Conservation (phyloP, 1,140 invertebrate genomes). For the Brachionus rubens region DNA sequence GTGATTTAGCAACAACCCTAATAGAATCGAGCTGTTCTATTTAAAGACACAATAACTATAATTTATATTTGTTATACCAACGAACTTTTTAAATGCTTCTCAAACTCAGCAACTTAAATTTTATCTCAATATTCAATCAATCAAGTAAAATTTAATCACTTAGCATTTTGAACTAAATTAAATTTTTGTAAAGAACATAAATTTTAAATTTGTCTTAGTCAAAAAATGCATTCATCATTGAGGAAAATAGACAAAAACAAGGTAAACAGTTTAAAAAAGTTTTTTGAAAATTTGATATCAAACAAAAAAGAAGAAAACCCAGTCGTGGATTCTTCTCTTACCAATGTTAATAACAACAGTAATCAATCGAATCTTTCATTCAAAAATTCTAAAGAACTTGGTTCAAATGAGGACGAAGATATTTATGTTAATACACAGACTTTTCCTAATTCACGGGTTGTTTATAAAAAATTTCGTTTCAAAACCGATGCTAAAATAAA, state of each 20-base stretch:
- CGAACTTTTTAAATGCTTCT: no score
- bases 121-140: no score
- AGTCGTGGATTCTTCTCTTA: neutral
- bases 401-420: neutral
- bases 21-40: no score
- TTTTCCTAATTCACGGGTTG: neutral
- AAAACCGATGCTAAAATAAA: conserved; percentile 4
- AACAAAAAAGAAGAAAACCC: neutral
- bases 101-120: no score
- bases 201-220: no score
- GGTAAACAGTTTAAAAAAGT: conserved; percentile 13
- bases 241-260: conserved; percentile 30
- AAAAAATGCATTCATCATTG: conserved; percentile 32
- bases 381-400: neutral
- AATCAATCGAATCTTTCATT: neutral
- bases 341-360: neutral
- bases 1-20: no score
- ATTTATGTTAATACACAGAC: neutral
- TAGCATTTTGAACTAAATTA: no score
- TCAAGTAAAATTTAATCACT: no score
- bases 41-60: no score
- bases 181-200: no score
- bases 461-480: neutral
- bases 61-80: no score
- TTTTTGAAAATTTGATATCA: conserved; percentile 28